A percentile compares a stretch with the other conserved stretches of the same genome.
Evolutionary conservation across 2,888 invertebrate species (phyloP).

Genomic region (Tachina fera): DNA sequence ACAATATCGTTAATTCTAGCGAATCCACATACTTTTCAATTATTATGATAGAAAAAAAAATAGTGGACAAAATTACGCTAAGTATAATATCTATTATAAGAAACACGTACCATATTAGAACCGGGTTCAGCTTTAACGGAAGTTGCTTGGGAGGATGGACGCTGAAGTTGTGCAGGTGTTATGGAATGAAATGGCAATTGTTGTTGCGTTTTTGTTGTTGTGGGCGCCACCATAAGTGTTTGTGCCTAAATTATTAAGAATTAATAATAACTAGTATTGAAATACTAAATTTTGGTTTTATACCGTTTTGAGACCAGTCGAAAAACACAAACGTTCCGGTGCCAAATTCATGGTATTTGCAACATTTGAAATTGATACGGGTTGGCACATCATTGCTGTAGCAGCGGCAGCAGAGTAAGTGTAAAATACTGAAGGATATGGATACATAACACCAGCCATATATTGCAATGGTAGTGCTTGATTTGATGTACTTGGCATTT

Average conservation of each 20-base stretch:
- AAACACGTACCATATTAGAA: conserved; percentile 77
- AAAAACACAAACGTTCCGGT: conserved; percentile 36
- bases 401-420: conserved; percentile 84
- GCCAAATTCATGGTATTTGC: conserved; percentile 71
- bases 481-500: conserved; percentile 75
- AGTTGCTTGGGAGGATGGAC: conserved; percentile 79
- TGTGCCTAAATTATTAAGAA: conserved; percentile 71
- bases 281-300: neutral
- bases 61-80: neutral
- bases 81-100: neutral
- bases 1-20: no score
- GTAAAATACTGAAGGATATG: conserved; percentile 85
- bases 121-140: conserved; percentile 81
- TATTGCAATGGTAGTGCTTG: conserved; percentile 85
- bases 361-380: conserved; percentile 83
- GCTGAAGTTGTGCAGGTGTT: conserved; percentile 77
- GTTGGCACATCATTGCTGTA: conserved; percentile 85
- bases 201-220: conserved; percentile 73
- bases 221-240: conserved; percentile 76
- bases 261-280: neutral
- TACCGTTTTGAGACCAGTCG: conserved; percentile 60
- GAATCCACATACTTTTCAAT: no score
- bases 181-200: conserved; percentile 79
- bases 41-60: neutral
- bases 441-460: conserved; percentile 86